Percentiles rank a stretch among this genome's conserved stretches.
phyloP scores from a whole-genome alignment of 2,888 invertebrate genomes.

The Mayetiola destructor region DNA sequence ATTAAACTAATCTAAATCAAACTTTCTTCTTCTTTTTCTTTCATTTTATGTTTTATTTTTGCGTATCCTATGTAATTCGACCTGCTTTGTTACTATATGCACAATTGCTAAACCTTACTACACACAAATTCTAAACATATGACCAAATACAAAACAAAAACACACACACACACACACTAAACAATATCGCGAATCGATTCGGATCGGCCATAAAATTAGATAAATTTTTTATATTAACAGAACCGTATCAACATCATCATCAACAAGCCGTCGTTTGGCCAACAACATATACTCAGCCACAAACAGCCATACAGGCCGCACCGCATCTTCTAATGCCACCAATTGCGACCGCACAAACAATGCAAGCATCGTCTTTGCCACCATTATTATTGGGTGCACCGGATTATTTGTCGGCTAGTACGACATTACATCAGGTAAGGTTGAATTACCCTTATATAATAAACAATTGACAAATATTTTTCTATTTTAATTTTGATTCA shows the following conservation, averaged over 20 bases:
- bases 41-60: no score
- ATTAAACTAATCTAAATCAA: no score
- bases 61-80: no score
- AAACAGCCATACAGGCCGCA: constrained; percentile 28
- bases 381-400: constrained; percentile 48
- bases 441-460: neutral
- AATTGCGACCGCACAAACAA: constrained; percentile 35
- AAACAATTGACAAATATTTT: neutral
- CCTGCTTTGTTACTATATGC: no score
- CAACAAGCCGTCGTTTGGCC: constrained; percentile 64
- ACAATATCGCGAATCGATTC: neutral
- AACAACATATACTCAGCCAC: constrained; percentile 44
- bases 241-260: no score
- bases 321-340: constrained; percentile 30
- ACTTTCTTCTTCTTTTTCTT: no score
- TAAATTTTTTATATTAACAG: constrained; percentile 26
- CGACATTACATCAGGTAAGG: constrained; percentile 42
- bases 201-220: neutral
- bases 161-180: neutral
- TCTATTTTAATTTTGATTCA: neutral
- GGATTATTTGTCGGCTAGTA: constrained; percentile 44
- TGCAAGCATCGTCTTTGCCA: constrained; percentile 42
- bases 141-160: neutral
- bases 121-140: neutral
- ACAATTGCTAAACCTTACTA: neutral